Base-by-base conservation (phyloP, 53 echinoderm and acorn worm genomes). In the Actinopyga echinites region DNA sequence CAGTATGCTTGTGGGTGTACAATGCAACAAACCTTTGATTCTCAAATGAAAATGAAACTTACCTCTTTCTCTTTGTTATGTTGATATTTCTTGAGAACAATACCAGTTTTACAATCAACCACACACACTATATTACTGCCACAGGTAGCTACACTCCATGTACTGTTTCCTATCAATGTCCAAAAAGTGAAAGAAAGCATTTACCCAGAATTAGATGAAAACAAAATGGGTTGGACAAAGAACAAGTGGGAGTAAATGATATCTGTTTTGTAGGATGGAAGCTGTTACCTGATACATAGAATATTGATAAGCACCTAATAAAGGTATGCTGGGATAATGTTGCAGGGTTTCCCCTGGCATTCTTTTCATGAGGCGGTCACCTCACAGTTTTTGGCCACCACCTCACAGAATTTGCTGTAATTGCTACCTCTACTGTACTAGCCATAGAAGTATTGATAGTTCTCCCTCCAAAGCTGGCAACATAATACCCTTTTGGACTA, bases 101-200 rank as follows among this genome's bases (percentile, higher is more conserved):
- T 97, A 20, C 97, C 97, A 28, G 93, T 90, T 52, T 86, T 94
- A 61, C 97, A 97, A 85, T 97, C 97, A 28, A 94, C 88, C 29
- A 97, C 89, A 86, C 97, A 97, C 22, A 97, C 92, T 25, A 92
- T 89, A 66, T 97, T 93, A 55, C 97, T 91, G 45, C 97, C 97
- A 85, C 97, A 97, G 19, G 97, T 94, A 31, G 97, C 97, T 28
- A 97, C 97, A 30, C 88, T 97, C 89, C 89, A 92, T 58, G 84
- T 93, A 67, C 95, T 95, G 23, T 87, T 89, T 30, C 93, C 92
- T 92, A 29, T 8, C 44, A 63, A 37, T 30, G 38, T 74, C 13
- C 56, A 74, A 9, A 65, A 23, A 78, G 4, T 40, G 17, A 49
- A 49, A 49, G 17, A 15, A 42, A 19, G 29, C 20, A 20, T 23